These are phyloP conservation scores for Lanistes nyassanus DNA, from an alignment of 1,140 invertebrate species.

Conservation along the genomic window DNA sequence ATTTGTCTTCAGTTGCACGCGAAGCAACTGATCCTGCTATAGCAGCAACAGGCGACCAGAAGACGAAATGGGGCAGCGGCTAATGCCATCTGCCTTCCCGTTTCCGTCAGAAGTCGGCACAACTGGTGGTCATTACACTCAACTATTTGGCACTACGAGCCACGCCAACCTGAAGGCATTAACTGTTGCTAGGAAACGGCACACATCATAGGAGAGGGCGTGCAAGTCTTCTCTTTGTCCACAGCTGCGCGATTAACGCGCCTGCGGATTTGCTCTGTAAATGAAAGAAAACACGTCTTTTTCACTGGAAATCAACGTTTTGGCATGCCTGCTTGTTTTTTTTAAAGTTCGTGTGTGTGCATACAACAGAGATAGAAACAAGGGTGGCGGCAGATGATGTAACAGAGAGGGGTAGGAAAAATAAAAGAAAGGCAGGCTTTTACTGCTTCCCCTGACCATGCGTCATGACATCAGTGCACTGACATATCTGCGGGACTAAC, in stretches of 20 bases:
- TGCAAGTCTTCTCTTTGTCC: slow-evolving; percentile 20
- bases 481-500: no score
- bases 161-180: background rate
- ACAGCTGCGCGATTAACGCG: slow-evolving; percentile 14
- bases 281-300: background rate
- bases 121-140: background rate
- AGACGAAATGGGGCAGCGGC: background rate
- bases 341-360: no score
- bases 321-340: background rate
- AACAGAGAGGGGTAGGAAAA: no score
- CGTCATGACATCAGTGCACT: no score
- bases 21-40: slow-evolving; percentile 5
- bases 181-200: slow-evolving; percentile 23
- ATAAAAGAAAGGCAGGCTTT: no score
- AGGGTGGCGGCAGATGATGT: background rate
- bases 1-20: background rate
- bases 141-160: background rate
- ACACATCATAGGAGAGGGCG: slow-evolving; percentile 18
- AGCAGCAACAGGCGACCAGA: background rate
- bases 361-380: background rate
- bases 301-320: no score
- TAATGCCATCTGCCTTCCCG: background rate
- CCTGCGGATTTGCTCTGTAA: slow-evolving; percentile 22
- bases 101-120: background rate
- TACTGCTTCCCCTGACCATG: no score